These are phyloP conservation scores for Brassicogethes aeneus DNA, from an alignment of 2,888 invertebrate genomes.

Conservation along the genomic window DNA sequence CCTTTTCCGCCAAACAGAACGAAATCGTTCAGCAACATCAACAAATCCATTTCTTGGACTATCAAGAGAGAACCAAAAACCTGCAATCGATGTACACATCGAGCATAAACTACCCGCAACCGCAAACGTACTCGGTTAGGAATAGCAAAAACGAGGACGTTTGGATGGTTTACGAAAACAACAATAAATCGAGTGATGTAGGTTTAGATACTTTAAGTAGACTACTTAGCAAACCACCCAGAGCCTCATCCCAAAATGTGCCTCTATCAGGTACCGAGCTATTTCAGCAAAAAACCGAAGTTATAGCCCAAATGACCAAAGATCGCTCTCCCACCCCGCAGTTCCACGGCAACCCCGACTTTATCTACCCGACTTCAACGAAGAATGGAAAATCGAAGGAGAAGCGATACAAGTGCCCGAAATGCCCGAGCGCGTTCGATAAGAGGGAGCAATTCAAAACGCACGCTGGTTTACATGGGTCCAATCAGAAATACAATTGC, in stretches of 20 bases:
- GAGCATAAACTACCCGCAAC: constrained; percentile 56
- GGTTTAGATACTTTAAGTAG: constrained; percentile 19
- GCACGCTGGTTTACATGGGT: constrained; percentile 74
- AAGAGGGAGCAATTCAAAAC: constrained; percentile 77
- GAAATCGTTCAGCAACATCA: constrained; percentile 60
- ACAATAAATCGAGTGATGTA: constrained; percentile 21
- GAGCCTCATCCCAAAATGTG: constrained; percentile 37
- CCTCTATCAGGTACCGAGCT: constrained; percentile 58
- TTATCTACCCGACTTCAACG: constrained; percentile 64
- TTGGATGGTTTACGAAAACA: constrained; percentile 42
- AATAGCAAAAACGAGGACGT: constrained; percentile 30
- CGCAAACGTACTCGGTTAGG: constrained; percentile 43
- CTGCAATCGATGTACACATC: constrained; percentile 56
- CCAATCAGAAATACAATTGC: constrained; percentile 74
- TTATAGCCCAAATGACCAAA: constrained; percentile 43
- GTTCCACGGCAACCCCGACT: constrained; percentile 68
- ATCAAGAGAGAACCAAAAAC: constrained; percentile 66
- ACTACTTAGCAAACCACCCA: constrained; percentile 22
- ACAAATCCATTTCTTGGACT: constrained; percentile 65
- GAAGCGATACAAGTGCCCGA: constrained; percentile 72
- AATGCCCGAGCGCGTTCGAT: constrained; percentile 82
- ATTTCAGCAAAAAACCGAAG: constrained; percentile 55
- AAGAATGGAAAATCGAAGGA: constrained; percentile 68
- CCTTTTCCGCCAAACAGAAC: constrained; percentile 65
- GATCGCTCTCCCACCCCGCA: constrained; percentile 39